These are phyloP conservation scores for Halcyon senegalensis DNA, from an alignment of 2,113 vertebrate genomes.

Conservation along the genomic window DNA sequence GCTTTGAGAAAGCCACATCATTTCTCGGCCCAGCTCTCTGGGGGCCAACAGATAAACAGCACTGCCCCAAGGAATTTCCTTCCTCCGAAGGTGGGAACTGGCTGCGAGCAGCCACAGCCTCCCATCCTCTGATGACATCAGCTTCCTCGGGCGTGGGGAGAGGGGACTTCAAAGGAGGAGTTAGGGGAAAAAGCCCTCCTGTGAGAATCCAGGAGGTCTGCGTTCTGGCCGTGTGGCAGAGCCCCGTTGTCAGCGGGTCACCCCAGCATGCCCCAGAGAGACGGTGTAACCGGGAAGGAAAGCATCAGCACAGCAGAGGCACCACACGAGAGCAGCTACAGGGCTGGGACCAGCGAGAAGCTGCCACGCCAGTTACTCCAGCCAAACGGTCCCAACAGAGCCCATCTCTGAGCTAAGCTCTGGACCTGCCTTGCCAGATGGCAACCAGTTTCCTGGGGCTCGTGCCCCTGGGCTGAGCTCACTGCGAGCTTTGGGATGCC, in stretches of 20 bases:
- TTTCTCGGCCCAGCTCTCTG: not conserved
- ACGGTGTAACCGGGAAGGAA: not conserved
- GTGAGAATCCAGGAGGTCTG: not conserved
- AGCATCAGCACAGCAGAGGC: not conserved
- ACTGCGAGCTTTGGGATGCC: fast-evolving
- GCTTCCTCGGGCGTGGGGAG: constrained; percentile 30
- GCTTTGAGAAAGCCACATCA: not conserved
- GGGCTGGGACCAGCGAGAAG: fast-evolving
- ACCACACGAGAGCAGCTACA: fast-evolving
- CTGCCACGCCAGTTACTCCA: not conserved
- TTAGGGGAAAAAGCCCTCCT: not conserved
- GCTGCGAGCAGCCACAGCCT: not conserved
- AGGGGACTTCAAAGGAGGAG: constrained; percentile 51
- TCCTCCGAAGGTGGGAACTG: constrained; percentile 68
- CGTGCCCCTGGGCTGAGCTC: not conserved
- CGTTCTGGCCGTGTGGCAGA: not conserved
- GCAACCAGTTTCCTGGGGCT: not conserved
- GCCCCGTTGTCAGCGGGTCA: not conserved
- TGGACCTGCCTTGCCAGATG: not conserved
- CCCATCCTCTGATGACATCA: constrained; percentile 65
- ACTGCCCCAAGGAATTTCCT: constrained; percentile 75
- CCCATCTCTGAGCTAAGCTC: not conserved
- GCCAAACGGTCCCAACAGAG: not conserved
- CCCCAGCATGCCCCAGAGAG: not conserved
- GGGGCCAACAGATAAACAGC: constrained; percentile 65